These are phyloP conservation scores for Heteromyza rotundicornis DNA, from an alignment of 2,888 invertebrate species.

Conservation along the genomic window DNA sequence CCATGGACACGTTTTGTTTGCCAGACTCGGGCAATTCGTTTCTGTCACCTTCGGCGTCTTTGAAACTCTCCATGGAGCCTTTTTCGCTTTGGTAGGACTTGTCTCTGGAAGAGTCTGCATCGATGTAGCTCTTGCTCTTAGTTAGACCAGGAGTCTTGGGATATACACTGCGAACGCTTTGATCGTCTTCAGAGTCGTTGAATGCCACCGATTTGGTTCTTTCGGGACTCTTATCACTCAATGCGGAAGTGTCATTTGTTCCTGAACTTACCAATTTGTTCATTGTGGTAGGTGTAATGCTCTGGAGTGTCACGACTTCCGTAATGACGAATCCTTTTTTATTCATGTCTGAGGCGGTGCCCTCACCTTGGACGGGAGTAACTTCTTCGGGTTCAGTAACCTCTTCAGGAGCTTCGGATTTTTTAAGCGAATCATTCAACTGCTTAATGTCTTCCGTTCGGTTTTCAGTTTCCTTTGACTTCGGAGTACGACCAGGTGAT, in stretches of 20 bases:
- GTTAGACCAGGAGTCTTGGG: slow-evolving; percentile 47
- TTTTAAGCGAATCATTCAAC: background rate
- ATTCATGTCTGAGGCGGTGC: too few species aligned
- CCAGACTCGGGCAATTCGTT: background rate
- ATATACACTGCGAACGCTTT: slow-evolving; percentile 36
- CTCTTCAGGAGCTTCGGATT: background rate
- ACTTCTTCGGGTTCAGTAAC: background rate
- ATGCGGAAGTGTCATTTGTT: background rate
- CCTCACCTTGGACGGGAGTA: too few species aligned
- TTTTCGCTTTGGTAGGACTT: slow-evolving; percentile 18
- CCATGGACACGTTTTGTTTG: slow-evolving; percentile 13
- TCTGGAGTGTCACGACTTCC: slow-evolving; percentile 8
- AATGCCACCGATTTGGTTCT: slow-evolving; percentile 41
- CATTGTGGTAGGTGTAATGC: slow-evolving; percentile 19
- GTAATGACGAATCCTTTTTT: slow-evolving; percentile 1
- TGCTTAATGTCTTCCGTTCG: slow-evolving; percentile 13
- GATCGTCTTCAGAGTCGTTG: slow-evolving; percentile 24
- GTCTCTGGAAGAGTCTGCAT: slow-evolving; percentile 22
- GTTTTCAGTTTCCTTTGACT: background rate
- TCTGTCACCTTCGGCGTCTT: slow-evolving; percentile 16
- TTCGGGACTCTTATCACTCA: background rate
- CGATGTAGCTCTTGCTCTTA: slow-evolving; percentile 35
- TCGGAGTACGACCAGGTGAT: too few species aligned
- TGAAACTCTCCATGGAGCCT: slow-evolving; percentile 7
- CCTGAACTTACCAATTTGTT: background rate